Conservation (phyloP, 2,797 vertebrate species). For the Fistularia tabacaria region DNA sequence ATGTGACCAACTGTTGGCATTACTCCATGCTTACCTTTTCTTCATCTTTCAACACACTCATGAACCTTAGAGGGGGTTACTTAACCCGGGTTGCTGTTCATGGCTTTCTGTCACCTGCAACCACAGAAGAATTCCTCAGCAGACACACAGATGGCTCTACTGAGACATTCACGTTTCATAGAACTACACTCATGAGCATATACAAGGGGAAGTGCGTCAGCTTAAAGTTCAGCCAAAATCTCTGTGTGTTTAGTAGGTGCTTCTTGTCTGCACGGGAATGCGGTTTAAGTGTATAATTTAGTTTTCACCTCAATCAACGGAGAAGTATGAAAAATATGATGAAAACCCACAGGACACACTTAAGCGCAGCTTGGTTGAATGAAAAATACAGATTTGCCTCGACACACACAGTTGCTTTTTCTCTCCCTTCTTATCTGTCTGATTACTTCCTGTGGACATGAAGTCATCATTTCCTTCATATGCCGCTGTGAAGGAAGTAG, state of each 20-base stretch:
- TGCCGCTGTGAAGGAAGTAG: slow-evolving; percentile 54
- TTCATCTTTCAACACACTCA: too few species aligned
- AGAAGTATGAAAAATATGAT: slow-evolving; percentile 5
- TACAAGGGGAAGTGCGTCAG: slow-evolving; percentile 11
- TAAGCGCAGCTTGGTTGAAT: slow-evolving; percentile 5
- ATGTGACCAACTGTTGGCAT: not conserved
- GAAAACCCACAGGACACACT: slow-evolving; percentile 4
- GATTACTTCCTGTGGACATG: slow-evolving; percentile 61
- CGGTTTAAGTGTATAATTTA: not conserved
- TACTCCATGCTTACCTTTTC: not conserved
- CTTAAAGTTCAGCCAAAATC: not conserved
- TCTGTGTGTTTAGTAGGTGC: too few species aligned
- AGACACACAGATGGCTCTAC: slow-evolving; percentile 26
- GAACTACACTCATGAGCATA: slow-evolving; percentile 21
- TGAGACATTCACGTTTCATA: slow-evolving; percentile 24
- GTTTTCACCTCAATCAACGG: slow-evolving; percentile 1
- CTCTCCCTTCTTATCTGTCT: slow-evolving; percentile 12
- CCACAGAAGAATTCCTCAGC: slow-evolving; percentile 19
- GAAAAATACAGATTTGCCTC: slow-evolving; percentile 3
- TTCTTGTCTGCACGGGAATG: slow-evolving; percentile 1
- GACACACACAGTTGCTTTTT: not conserved
- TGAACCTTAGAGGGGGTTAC: too few species aligned
- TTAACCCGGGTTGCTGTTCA: not conserved
- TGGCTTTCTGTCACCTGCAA: slow-evolving; percentile 7
- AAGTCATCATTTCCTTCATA: slow-evolving; percentile 52